phyloP scores from a whole-genome alignment of 1,140 invertebrate species.

The Colletes latitarsis region DNA sequence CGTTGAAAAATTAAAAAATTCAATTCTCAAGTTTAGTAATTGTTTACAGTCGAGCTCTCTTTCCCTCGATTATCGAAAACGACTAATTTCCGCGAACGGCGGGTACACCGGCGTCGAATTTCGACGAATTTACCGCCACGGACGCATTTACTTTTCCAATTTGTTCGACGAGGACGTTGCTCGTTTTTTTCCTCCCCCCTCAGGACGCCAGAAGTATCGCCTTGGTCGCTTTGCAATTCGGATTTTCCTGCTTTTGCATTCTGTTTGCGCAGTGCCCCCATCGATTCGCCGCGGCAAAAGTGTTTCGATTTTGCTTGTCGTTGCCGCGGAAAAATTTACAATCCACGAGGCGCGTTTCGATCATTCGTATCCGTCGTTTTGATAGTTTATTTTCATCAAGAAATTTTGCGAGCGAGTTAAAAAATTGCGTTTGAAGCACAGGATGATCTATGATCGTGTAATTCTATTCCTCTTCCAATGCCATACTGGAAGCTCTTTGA shows the following conservation, averaged over 20 bases:
- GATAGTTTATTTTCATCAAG: too few relatives aligned
- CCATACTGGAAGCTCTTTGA: too few relatives aligned
- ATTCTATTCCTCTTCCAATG: too few relatives aligned
- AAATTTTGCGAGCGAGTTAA: too few relatives aligned
- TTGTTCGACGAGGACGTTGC: constrained; percentile 33
- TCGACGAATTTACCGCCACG: constrained; percentile 35
- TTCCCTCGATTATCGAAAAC: background rate
- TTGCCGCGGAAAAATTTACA: background rate
- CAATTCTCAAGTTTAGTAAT: background rate
- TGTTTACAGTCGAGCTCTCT: background rate
- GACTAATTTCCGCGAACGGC: constrained; percentile 34
- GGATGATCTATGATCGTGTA: too few relatives aligned
- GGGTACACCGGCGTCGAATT: constrained; percentile 6
- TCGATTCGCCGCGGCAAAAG: background rate
- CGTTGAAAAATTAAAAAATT: too few relatives aligned
- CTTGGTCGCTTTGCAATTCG: constrained; percentile 58
- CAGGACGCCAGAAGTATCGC: constrained; percentile 46
- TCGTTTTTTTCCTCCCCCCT: constrained; percentile 18
- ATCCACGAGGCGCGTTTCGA: background rate
- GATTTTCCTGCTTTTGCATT: constrained; percentile 42
- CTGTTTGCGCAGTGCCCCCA: constrained; percentile 17
- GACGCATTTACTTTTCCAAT: constrained; percentile 55
- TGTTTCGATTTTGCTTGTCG: background rate
- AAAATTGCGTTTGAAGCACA: too few relatives aligned
- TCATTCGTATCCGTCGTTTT: too few relatives aligned